Conservation (phyloP, 2,113 vertebrate species). For the Phaethornis superciliosus region DNA sequence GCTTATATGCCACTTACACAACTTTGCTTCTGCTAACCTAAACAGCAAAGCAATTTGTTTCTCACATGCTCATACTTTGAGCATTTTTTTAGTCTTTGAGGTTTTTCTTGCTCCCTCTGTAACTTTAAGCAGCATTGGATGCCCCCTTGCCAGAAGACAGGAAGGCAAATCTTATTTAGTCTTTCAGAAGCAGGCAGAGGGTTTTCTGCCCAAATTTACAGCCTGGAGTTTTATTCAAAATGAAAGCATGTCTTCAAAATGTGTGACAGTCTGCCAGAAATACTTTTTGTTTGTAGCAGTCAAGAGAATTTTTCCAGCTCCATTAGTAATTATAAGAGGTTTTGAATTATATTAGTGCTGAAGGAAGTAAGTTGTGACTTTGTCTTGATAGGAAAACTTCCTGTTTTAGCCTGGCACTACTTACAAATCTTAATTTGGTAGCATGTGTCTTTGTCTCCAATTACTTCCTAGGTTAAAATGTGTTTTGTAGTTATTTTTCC, state of each 20-base stretch:
- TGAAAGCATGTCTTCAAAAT: background rate
- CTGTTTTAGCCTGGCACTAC: background rate
- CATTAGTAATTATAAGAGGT: background rate
- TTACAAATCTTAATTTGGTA: background rate
- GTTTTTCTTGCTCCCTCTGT: background rate
- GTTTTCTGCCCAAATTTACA: background rate
- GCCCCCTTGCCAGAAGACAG: background rate
- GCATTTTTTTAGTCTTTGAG: background rate
- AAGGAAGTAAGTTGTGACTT: background rate
- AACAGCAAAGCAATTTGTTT: background rate
- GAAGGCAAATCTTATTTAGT: background rate
- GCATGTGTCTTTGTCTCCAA: background rate
- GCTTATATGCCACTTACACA: background rate
- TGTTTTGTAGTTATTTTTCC: background rate
- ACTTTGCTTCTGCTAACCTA: background rate
- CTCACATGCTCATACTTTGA: background rate
- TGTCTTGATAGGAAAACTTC: background rate
- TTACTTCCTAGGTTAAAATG: background rate
- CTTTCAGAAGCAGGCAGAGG: background rate
- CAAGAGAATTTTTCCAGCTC: background rate
- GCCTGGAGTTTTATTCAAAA: background rate
- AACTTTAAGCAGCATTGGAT: background rate
- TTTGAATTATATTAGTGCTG: background rate
- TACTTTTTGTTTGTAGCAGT: background rate
- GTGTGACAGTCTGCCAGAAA: background rate